Evolutionary conservation across 1,140 invertebrate species (phyloP).

Genomic region (Drepana arcuata): DNA sequence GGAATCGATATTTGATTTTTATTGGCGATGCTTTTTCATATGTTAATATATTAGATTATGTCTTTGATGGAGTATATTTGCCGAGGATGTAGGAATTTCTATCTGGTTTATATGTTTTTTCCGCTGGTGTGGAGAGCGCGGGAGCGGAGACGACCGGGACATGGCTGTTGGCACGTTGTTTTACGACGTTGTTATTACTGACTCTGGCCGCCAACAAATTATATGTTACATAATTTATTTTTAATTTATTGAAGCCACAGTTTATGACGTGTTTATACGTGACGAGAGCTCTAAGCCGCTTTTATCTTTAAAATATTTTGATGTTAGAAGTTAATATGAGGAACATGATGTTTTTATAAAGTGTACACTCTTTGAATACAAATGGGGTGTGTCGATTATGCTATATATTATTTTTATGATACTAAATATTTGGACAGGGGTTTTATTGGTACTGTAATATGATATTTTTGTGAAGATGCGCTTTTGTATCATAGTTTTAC

Average conservation of each 20-base stretch:
- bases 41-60: slow-evolving; percentile 46
- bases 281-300: slow-evolving; percentile 40
- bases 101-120: slow-evolving; percentile 8
- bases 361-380: slow-evolving; percentile 47
- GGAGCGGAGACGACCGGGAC: background rate
- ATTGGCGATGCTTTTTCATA: slow-evolving; percentile 50
- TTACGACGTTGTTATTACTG: slow-evolving; percentile 15
- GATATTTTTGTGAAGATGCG: slow-evolving; percentile 51
- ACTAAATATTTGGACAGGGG: slow-evolving; percentile 66
- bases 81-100: slow-evolving; percentile 11
- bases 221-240: slow-evolving; percentile 35
- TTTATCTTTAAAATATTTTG: slow-evolving; percentile 44
- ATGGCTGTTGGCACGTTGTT: slow-evolving; percentile 21
- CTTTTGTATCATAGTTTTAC: slow-evolving; percentile 53
- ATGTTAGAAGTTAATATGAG: slow-evolving; percentile 56
- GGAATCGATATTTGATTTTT: slow-evolving; percentile 55
- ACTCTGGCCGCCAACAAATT: slow-evolving; percentile 23
- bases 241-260: slow-evolving; percentile 56
- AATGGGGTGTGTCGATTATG: slow-evolving; percentile 50
- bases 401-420: slow-evolving; percentile 67
- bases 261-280: slow-evolving; percentile 54
- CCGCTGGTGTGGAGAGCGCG: background rate
- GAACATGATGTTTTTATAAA: slow-evolving; percentile 59
- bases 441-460: slow-evolving; percentile 59
- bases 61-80: slow-evolving; percentile 19